Conservation (phyloP, 2,888 invertebrate species). For the Dynastes hyllus region DNA sequence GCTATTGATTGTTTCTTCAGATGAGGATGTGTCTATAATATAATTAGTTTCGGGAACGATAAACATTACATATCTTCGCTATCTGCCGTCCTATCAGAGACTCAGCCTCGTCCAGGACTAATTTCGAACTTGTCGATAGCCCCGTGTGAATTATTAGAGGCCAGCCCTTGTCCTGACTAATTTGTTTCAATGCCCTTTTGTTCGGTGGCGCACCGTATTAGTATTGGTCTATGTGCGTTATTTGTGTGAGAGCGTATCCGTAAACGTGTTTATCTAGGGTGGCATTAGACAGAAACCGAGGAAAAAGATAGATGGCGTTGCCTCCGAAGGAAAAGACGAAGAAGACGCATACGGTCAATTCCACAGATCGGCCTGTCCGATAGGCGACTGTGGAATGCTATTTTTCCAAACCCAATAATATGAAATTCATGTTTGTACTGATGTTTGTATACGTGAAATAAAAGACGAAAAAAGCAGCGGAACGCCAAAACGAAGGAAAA, state of each 20-base stretch:
- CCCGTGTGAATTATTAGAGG: constrained; percentile 68
- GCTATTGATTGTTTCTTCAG: background rate
- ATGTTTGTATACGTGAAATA: constrained; percentile 28
- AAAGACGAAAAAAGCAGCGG: constrained; percentile 7
- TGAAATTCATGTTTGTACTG: constrained; percentile 63
- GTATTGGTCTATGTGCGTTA: constrained; percentile 22
- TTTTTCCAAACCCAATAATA: constrained; percentile 64
- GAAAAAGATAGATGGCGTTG: constrained; percentile 66
- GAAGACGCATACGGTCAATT: constrained; percentile 7
- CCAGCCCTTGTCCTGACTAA: constrained; percentile 69
- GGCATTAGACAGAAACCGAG: constrained; percentile 64
- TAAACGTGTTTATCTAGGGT: constrained; percentile 66
- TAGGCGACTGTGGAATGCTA: constrained; percentile 65
- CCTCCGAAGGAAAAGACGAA: constrained; percentile 55
- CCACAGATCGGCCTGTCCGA: constrained; percentile 64
- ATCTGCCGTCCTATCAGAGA: constrained; percentile 41
- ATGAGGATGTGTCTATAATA: constrained; percentile 3
- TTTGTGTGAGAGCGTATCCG: constrained; percentile 41
- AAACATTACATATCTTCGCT: constrained; percentile 30
- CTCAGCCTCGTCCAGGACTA: constrained; percentile 45
- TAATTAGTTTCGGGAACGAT: constrained; percentile 24
- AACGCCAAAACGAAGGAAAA: constrained; percentile 17
- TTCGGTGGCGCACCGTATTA: constrained; percentile 67
- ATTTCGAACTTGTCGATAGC: constrained; percentile 59
- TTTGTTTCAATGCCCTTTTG: constrained; percentile 68